These are phyloP conservation scores for Stenichneumon culpator DNA, from an alignment of 2,888 invertebrate genomes.

Conservation along the genomic window DNA sequence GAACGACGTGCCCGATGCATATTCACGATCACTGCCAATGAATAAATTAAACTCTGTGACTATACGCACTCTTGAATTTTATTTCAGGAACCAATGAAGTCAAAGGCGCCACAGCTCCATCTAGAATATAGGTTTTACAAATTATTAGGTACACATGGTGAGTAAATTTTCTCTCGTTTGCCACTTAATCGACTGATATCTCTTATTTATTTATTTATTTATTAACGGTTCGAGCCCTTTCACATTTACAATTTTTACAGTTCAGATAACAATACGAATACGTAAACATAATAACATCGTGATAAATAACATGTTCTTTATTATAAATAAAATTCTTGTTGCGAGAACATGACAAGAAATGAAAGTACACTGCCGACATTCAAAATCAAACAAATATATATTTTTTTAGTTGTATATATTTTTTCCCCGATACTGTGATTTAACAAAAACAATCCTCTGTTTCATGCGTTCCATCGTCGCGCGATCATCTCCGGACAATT, in stretches of 20 bases:
- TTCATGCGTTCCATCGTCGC: conserved; percentile 51
- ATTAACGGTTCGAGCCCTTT: no score
- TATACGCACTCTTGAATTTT: conserved; percentile 53
- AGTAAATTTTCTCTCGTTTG: conserved; percentile 82
- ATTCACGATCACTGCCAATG: neutral
- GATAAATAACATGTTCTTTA: no score
- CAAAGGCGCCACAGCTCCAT: conserved; percentile 99
- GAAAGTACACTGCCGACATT: no score
- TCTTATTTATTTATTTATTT: no score
- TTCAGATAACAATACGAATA: no score
- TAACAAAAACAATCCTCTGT: conserved; percentile 27
- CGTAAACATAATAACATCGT: no score
- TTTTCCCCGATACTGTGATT: neutral
- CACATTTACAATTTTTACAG: no score
- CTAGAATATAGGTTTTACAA: conserved; percentile 99
- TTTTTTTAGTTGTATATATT: neutral
- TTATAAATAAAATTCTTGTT: no score
- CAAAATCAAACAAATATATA: neutral
- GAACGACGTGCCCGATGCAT: no score
- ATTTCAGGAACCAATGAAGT: conserved; percentile 98
- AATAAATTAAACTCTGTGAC: conserved; percentile 1
- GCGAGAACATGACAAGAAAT: no score
- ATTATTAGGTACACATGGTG: conserved; percentile 98
- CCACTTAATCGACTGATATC: neutral
- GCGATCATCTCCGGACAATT: conserved; percentile 42